phyloP scores from a whole-genome alignment of 2,113 vertebrate species.

The Paramormyrops kingsleyae region DNA sequence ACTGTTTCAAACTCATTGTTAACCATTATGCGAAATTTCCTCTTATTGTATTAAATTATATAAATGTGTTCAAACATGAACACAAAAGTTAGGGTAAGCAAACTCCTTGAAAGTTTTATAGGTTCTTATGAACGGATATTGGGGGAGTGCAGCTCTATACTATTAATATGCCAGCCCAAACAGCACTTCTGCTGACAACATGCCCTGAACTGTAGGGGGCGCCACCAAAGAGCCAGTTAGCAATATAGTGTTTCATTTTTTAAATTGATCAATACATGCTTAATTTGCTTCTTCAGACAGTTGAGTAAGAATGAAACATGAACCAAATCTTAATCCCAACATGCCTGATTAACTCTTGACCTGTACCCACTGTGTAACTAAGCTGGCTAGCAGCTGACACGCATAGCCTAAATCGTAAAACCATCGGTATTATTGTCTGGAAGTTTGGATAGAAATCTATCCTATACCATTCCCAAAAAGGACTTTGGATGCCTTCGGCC shows the following conservation, averaged over 20 bases:
- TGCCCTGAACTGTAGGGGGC: neutral
- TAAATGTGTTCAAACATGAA: neutral
- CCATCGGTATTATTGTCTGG: neutral
- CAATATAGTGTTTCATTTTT: neutral
- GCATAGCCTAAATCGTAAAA: neutral
- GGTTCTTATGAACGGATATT: neutral
- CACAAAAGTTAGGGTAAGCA: neutral
- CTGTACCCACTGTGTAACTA: neutral
- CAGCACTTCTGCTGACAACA: neutral
- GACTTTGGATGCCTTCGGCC: slow-evolving; percentile 10
- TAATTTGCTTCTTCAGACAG: neutral
- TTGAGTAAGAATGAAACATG: neutral
- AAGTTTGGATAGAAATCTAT: slow-evolving; percentile 16
- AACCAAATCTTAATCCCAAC: neutral
- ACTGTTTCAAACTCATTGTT: neutral
- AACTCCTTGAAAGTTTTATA: neutral
- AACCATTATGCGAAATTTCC: neutral
- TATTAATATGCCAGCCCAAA: neutral
- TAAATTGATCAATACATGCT: neutral
- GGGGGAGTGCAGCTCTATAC: neutral
- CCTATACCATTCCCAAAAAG: slow-evolving; percentile 13
- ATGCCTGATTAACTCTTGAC: neutral
- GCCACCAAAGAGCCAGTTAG: neutral
- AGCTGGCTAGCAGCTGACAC: neutral
- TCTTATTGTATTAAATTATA: neutral